Evolutionary conservation across 2,888 invertebrate genomes (phyloP).

Genomic region (Chalcis sispes): DNA sequence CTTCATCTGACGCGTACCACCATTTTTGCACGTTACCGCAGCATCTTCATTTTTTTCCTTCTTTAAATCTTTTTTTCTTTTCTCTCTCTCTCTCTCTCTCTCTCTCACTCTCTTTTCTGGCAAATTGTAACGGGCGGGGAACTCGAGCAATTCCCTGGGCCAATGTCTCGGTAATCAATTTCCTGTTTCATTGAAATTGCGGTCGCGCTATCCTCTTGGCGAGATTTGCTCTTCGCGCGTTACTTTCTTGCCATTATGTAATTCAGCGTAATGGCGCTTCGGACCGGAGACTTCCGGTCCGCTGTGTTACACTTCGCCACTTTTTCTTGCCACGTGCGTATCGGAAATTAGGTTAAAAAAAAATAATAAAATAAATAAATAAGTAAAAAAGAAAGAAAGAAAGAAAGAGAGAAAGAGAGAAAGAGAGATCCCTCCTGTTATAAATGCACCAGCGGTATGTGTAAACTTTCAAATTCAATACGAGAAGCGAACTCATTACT

Average conservation of each 20-base stretch:
- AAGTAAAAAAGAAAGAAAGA: no score
- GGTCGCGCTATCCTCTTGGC: slow-evolving; percentile 51
- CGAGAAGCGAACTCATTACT: no score
- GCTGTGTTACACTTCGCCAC: neutral
- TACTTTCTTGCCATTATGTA: slow-evolving; percentile 8
- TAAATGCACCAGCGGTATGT: no score
- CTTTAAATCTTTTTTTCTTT: neutral
- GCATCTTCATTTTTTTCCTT: neutral
- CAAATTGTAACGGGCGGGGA: slow-evolving; percentile 5
- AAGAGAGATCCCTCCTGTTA: no score
- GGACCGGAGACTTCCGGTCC: neutral
- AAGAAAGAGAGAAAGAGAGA: no score
- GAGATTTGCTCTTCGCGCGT: neutral
- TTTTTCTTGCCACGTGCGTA: no score
- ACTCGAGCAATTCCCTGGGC: slow-evolving; percentile 11
- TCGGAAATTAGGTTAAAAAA: no score
- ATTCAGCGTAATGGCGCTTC: neutral
- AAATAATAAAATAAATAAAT: no score
- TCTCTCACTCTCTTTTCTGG: slow-evolving; percentile 6
- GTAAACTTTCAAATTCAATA: no score
- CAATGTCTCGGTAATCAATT: slow-evolving; percentile 56
- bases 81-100: neutral
- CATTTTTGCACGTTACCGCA: neutral
- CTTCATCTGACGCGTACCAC: neutral
- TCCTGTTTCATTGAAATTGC: slow-evolving; percentile 60